Evolutionary conservation across 2,888 invertebrate species (phyloP).

Genomic region (Dinocampus coccinellae): DNA sequence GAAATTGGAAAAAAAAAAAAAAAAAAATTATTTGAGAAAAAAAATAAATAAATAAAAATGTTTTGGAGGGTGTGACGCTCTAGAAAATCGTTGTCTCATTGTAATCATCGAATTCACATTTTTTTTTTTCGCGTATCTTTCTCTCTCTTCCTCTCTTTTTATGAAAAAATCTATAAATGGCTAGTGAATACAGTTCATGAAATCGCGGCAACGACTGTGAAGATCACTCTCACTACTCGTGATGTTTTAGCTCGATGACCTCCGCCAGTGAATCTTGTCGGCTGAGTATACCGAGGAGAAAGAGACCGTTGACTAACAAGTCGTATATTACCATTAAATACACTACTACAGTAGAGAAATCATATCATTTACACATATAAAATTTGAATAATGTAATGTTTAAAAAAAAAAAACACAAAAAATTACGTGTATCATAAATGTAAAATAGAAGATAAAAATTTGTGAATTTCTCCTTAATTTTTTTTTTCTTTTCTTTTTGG

Average conservation of each 20-base stretch:
- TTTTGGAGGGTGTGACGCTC: too few species aligned
- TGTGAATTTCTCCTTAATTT: too few species aligned
- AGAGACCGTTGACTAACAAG: background rate
- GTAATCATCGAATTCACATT: background rate
- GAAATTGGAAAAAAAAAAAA: background rate
- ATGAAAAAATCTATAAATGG: background rate
- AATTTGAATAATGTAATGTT: background rate
- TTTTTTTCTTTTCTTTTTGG: background rate
- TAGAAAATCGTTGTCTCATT: too few species aligned
- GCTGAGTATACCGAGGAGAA: background rate
- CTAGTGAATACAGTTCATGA: slow-evolving; percentile 3
- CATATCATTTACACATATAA: background rate
- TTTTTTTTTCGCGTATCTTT: background rate
- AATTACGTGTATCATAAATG: background rate
- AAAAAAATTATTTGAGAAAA: too few species aligned
- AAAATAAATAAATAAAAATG: too few species aligned
- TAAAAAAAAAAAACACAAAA: background rate
- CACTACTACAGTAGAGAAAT: background rate
- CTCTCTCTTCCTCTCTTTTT: too few species aligned
- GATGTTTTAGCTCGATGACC: slow-evolving; percentile 23
- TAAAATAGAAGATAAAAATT: too few species aligned
- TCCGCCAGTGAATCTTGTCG: background rate
- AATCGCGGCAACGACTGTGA: slow-evolving; percentile 34
- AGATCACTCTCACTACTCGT: slow-evolving; percentile 45
- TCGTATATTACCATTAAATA: slow-evolving; percentile 9